Percentiles rank a stretch among this genome's conserved stretches.
Conservation (phyloP, 2,113 vertebrate genomes). For the Callocephalon fimbriatum region DNA sequence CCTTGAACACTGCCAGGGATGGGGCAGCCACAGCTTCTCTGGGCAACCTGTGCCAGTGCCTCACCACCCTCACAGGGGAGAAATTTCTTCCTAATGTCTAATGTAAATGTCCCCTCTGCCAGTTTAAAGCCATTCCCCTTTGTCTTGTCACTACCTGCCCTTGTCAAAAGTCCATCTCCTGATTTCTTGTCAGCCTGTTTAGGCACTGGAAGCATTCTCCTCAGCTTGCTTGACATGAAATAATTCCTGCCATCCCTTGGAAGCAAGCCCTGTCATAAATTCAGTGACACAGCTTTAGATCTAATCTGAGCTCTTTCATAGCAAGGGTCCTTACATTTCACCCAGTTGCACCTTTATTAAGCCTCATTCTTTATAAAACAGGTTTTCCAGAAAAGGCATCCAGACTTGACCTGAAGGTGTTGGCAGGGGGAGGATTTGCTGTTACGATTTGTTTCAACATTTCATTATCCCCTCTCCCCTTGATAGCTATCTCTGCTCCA, state of each 20-base stretch:
- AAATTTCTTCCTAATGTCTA: background rate
- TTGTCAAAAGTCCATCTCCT: background rate
- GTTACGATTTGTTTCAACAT: background rate
- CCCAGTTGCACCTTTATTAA: background rate
- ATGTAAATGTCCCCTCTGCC: background rate
- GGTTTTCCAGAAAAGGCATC: background rate
- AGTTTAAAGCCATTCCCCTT: background rate
- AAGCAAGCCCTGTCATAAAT: background rate
- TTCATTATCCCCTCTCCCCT: background rate
- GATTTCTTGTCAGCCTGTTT: background rate
- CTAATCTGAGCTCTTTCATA: background rate
- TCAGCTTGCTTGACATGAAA: background rate
- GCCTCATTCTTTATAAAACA: background rate
- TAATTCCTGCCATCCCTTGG: background rate
- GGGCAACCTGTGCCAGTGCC: background rate
- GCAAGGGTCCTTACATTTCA: background rate
- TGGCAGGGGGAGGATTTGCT: background rate
- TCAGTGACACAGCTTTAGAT: background rate
- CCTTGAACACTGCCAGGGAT: background rate
- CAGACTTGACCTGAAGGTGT: background rate
- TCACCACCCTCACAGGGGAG: background rate
- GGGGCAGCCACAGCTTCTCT: background rate
- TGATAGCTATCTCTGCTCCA: background rate
- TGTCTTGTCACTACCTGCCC: background rate
- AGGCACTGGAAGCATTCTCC: background rate